Percentiles rank a stretch among this genome's conserved stretches.
Conservation (phyloP, 2,797 vertebrate species). For the Takifugu rubripes region DNA sequence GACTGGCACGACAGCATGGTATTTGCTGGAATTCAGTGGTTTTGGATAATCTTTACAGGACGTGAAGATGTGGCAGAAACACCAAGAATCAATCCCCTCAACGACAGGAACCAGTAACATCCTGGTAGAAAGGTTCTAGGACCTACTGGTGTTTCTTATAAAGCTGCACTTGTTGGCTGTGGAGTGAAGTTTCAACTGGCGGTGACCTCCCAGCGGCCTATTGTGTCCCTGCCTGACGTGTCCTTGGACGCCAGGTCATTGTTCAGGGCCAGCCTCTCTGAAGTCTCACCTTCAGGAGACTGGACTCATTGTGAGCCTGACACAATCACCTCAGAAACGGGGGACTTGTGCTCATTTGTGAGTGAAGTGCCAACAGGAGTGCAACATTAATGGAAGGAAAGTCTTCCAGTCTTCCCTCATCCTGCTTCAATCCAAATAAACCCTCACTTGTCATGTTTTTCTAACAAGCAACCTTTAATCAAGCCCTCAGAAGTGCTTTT, state of each 20-base stretch:
- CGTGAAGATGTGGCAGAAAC: no score
- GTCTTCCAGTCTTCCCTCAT: slow-evolving; percentile 55
- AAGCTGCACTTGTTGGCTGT: not conserved
- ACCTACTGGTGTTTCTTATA: not conserved
- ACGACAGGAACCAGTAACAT: no score
- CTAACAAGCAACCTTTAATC: slow-evolving; percentile 56
- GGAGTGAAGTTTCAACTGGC: not conserved
- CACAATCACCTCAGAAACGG: slow-evolving; percentile 47
- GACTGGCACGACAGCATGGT: no score
- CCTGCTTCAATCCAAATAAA: slow-evolving; percentile 32
- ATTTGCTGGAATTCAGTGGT: no score
- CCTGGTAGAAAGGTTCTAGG: not conserved
- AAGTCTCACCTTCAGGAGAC: slow-evolving; percentile 38
- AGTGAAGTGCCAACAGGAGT: slow-evolving; percentile 43
- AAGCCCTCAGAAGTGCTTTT: slow-evolving; percentile 39
- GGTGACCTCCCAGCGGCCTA: slow-evolving; percentile 1
- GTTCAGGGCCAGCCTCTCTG: slow-evolving; percentile 32
- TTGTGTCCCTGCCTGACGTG: not conserved
- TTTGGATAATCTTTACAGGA: no score
- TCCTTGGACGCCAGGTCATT: slow-evolving; percentile 25
- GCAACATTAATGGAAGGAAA: slow-evolving; percentile 39
- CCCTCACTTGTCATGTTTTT: slow-evolving; percentile 19
- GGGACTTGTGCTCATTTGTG: slow-evolving; percentile 32
- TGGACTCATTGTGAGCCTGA: slow-evolving; percentile 24
- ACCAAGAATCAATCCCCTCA: no score